Evolutionary conservation across 2,797 vertebrate species (phyloP), one percentile per base, ranked within the genome.

Genomic region (Ceryle rudis): DNA sequence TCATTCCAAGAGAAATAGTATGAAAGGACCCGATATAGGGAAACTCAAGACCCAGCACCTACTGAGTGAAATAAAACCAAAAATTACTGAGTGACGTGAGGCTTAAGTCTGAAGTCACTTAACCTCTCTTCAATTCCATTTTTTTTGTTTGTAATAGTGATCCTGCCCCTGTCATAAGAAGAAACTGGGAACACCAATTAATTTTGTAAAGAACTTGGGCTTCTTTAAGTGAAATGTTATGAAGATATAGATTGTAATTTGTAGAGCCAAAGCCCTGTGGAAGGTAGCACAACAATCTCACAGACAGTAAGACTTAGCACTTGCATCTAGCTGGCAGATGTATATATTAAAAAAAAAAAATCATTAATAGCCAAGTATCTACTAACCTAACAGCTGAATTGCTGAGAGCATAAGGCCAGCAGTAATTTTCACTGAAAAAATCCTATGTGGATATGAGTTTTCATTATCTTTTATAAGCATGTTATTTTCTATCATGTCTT

Each of bases 371-470:
- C 19, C 33, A 90, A 81, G 23, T 93, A 70, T 51, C 64, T 79
- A 69, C 57, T 33, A 69, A 49, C 60, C 70, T 33, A 86, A 51
- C 15, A 90, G 51, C n/a, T 92, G 83, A 95, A 91, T 21, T 62
- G 31, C 22, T 72, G 47, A 81, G n/a, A 86, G 65, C 1, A 3
- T 19, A 88, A 67, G n/a, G 28, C 39, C 33, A 12, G 25, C 58
- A 79, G 55, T 77, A 79, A 79, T 81, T 90, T 84, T 84, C 51
- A 90, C 44, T 52, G 33, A 60, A 88, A 90, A 90, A 95, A 62
- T 86, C 66, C 55, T 75, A 49, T 77, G 88, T 77, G 22, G n/a
- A 44, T 79, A 66, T 0, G 0, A 81, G 49, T 41, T 96, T 86
- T 90, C 49, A 62, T 81, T 44, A 72, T 33, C 31, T 61, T 94